Evolutionary conservation across 2,888 invertebrate genomes (phyloP).

Genomic region (Autographa gamma): DNA sequence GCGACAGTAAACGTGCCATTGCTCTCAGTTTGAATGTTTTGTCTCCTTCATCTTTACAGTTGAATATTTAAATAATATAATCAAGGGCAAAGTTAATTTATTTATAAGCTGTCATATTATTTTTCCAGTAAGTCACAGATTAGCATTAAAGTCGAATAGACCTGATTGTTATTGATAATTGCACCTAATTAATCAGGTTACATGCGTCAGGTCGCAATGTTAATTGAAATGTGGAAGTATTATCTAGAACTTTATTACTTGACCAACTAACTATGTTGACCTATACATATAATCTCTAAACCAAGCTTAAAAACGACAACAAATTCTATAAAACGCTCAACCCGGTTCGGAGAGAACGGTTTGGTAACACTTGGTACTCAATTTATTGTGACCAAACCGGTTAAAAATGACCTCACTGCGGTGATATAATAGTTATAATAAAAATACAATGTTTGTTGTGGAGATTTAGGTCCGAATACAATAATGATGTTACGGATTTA

Average conservation of each 20-base stretch:
- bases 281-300: background rate
- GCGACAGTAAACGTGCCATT: constrained; percentile 67
- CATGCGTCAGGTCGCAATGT: no score
- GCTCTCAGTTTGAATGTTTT: constrained; percentile 60
- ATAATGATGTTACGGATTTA: background rate
- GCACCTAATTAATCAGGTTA: no score
- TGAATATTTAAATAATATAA: constrained; percentile 43
- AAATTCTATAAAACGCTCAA: constrained; percentile 55
- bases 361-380: constrained; percentile 53
- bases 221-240: no score
- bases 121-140: no score
- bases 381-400: constrained; percentile 72
- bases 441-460: constrained; percentile 42
- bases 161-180: no score
- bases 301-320: constrained; percentile 44
- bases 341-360: constrained; percentile 22
- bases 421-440: constrained; percentile 66
- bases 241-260: no score
- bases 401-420: constrained; percentile 81
- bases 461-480: background rate
- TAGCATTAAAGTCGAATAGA: no score
- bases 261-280: background rate
- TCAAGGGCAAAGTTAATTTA: no score
- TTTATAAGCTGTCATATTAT: no score
- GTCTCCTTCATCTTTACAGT: constrained; percentile 58